Evolutionary conservation across 1,140 invertebrate species (phyloP).

Genomic region (Andrena cerasifolii): DNA sequence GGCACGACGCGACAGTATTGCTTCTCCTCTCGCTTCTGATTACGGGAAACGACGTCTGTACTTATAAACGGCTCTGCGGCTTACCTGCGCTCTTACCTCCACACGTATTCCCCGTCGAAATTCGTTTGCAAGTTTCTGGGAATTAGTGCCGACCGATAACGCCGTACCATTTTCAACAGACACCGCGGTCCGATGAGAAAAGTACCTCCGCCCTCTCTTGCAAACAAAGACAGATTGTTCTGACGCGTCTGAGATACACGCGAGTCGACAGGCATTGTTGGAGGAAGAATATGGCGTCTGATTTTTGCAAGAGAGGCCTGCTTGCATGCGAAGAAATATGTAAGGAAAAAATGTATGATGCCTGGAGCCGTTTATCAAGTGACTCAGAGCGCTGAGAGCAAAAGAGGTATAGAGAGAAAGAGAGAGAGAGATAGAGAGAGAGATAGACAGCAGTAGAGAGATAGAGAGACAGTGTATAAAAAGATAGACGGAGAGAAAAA

Average conservation of each 20-base stretch:
- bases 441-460: background rate
- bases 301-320: constrained; percentile 44
- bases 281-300: background rate
- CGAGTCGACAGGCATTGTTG: background rate
- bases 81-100: constrained; percentile 68
- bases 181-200: background rate
- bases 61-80: constrained; percentile 73
- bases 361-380: constrained; percentile 71
- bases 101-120: background rate
- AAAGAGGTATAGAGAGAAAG: constrained; percentile 30
- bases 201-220: constrained; percentile 43
- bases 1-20: background rate
- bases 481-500: constrained; percentile 46
- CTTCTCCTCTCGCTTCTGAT: background rate
- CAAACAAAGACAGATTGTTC: constrained; percentile 20
- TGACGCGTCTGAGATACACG: background rate
- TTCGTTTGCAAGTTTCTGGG: background rate
- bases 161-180: background rate
- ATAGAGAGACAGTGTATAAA: constrained; percentile 24
- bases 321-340: constrained; percentile 67
- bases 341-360: constrained; percentile 56
- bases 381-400: constrained; percentile 62
- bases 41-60: constrained; percentile 57
- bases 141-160: constrained; percentile 2
- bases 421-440: background rate